phyloP scores from a whole-genome alignment of 2,113 vertebrate species.

The Tauraco erythrolophus region DNA sequence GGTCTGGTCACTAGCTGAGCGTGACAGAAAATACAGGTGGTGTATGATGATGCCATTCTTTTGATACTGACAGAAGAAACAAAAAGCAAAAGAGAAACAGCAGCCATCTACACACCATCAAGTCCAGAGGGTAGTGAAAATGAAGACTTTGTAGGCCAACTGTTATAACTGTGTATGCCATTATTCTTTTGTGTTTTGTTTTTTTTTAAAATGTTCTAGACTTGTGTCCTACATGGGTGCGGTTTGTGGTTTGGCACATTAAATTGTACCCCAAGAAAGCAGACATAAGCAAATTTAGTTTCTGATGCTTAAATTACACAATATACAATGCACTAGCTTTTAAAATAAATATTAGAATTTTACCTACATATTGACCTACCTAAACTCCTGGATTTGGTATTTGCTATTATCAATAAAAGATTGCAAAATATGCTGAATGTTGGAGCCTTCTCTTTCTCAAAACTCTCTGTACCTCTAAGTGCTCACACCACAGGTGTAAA shows the following conservation, averaged over 20 bases:
- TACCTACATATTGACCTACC: background rate
- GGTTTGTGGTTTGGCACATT: background rate
- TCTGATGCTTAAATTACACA: background rate
- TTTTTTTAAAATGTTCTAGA: background rate
- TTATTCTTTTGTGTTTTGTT: too few species aligned
- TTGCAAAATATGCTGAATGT: background rate
- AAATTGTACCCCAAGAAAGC: background rate
- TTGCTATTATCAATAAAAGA: background rate
- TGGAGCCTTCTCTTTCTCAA: background rate
- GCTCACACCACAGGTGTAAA: background rate
- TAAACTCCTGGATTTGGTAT: background rate
- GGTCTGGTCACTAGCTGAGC: background rate
- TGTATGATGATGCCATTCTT: background rate
- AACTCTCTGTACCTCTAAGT: background rate
- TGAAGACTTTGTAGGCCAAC: background rate
- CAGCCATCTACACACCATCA: background rate
- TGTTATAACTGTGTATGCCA: fast-evolving
- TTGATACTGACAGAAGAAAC: background rate
- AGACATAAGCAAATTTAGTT: background rate
- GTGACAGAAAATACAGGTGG: background rate
- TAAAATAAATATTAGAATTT: background rate
- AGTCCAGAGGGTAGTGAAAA: background rate
- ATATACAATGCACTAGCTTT: background rate
- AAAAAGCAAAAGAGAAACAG: background rate
- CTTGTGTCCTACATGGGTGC: background rate